Conservation (phyloP, 2,113 vertebrate genomes). For the Poicephalus gulielmi region DNA sequence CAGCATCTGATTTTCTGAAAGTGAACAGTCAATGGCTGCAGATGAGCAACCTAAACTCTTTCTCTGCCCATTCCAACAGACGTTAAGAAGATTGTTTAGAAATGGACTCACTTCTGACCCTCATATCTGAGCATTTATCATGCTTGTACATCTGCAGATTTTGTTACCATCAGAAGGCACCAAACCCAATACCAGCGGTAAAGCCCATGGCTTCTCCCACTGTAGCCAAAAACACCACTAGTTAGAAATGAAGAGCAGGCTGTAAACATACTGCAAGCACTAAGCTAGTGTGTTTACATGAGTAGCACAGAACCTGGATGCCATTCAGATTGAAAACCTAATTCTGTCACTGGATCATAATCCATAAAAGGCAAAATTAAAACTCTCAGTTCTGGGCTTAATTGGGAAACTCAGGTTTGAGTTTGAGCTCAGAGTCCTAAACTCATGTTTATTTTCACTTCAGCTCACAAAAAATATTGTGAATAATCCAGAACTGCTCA, state of each 20-base stretch:
- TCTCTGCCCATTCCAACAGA: background rate
- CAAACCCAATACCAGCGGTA: background rate
- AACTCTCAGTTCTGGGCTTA: background rate
- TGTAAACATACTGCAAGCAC: background rate
- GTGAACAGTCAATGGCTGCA: background rate
- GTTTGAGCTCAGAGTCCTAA: background rate
- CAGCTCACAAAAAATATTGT: background rate
- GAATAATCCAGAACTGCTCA: constrained; percentile 12
- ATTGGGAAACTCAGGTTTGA: background rate
- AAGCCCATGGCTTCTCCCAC: background rate
- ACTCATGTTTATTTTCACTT: background rate
- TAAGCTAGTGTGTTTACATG: background rate
- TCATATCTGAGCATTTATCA: background rate
- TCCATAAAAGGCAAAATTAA: background rate
- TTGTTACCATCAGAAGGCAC: background rate
- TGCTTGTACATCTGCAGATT: background rate
- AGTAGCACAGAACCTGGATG: background rate
- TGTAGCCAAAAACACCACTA: accelerated
- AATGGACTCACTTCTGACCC: background rate
- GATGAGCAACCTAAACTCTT: background rate
- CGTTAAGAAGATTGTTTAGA: background rate
- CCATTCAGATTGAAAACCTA: background rate
- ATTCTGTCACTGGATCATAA: background rate
- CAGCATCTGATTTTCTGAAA: background rate
- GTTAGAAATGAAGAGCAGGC: background rate